Evolutionary conservation across 2,113 vertebrate genomes (phyloP), one percentile per base, ranked within the genome.

Genomic region (Nothocercus nigrocapillus): DNA sequence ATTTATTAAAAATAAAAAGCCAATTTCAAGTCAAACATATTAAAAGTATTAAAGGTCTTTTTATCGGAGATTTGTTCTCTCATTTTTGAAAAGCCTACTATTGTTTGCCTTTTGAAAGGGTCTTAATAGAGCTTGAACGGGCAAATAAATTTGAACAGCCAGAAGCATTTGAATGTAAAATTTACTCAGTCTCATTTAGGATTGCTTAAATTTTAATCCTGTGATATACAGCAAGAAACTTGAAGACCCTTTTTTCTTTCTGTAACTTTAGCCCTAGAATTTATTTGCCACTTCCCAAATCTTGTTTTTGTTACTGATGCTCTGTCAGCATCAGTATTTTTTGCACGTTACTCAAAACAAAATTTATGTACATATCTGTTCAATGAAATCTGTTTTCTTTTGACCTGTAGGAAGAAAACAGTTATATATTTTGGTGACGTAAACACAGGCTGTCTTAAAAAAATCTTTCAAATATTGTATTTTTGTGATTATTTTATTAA

Each of bases 31-130:
- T 49, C 47, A 49, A 49, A 49, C 47, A 49, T 24, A 49, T 49
- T 21, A 24, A 49, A 49, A 49, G 49, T 49, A 49, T 49, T 49
- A 49, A 49, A 49, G 49, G 21, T 49, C 5, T 49, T 49, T 89
- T 83, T 91, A 86, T 90, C 84, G 85, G 72, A 93, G 82, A 92
- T 77, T 80, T 93, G 59, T 93, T 92, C 70, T 87, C 84, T 95
- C 68, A 38, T 70, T 88, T 96, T 92, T 95, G 85, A 95, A 96
- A 95, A 92, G 94, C 73, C 61, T 9, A 72, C 61, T 9, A 72
- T 96, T 96, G 85, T 96, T 92, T 96, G 94, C 88, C 45, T 93
- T 58, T 44, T 90, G 85, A 81, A 74, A 78, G 45, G 56, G 40
- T 88, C 88, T 85, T 93, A 88, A 82, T 81, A 92, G 83, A 70